Conservation (phyloP, 2,888 invertebrate genomes). For the Cephus rjabovi region DNA sequence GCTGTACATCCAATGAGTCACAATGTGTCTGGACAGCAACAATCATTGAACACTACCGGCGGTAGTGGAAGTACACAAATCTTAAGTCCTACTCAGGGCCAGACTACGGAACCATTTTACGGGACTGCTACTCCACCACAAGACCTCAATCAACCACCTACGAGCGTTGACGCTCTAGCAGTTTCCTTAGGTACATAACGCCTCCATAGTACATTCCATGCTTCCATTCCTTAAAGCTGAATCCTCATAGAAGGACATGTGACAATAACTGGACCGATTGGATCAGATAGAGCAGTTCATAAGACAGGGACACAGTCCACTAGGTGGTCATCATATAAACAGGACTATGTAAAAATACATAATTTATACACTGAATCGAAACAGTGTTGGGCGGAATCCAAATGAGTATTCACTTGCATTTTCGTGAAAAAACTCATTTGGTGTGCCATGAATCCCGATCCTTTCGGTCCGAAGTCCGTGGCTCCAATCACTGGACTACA, state of each 20-base stretch:
- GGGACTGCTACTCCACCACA: slow-evolving; percentile 62
- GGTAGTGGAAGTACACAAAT: slow-evolving; percentile 53
- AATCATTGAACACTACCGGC: slow-evolving; percentile 47
- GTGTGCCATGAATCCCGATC: not conserved
- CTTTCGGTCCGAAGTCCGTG: not conserved
- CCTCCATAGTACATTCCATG: not conserved
- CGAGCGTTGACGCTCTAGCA: slow-evolving; percentile 56
- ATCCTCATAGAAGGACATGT: not conserved
- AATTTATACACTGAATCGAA: not conserved
- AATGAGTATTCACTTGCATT: not conserved
- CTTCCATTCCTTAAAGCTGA: not conserved
- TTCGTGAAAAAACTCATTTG: not conserved
- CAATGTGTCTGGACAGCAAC: slow-evolving; percentile 58
- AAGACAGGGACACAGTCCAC: too few relatives aligned
- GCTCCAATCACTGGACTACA: not conserved
- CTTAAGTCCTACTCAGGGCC: slow-evolving; percentile 56
- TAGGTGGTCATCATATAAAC: too few relatives aligned
- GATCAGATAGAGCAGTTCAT: not conserved
- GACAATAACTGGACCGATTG: not conserved
- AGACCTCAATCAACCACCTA: slow-evolving; percentile 57
- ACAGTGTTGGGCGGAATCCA: not conserved
- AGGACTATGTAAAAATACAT: too few relatives aligned
- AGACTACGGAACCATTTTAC: slow-evolving; percentile 59
- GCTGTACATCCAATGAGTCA: slow-evolving; percentile 63
- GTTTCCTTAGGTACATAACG: slow-evolving; percentile 53